Percentiles rank a stretch among this genome's conserved stretches.
Evolutionary conservation across 2,888 invertebrate species (phyloP).

Genomic region (Tachina lurida): DNA sequence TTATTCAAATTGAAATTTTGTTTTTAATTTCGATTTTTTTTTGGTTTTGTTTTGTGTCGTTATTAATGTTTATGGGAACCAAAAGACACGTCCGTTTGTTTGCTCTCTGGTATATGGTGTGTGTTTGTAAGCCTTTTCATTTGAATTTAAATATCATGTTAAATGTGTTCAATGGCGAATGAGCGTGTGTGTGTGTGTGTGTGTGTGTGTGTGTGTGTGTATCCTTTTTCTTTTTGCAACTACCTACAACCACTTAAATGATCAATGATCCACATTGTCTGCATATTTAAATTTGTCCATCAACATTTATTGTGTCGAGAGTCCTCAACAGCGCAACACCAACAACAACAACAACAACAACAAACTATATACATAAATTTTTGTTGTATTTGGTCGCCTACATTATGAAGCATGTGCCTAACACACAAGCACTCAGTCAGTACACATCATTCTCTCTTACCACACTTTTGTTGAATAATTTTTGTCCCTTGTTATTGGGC

Average conservation of each 20-base stretch:
- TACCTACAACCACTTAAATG: conserved; percentile 71
- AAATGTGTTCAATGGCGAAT: not conserved
- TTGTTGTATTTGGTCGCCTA: conserved; percentile 62
- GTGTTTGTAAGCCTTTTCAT: conserved; percentile 1
- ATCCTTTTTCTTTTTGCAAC: conserved; percentile 31
- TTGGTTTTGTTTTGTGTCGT: not conserved
- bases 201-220: conserved; percentile 10
- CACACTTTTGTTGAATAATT: conserved; percentile 59
- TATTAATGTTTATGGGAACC: conserved; percentile 67
- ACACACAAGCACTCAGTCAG: not conserved
- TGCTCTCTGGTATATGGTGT: conserved; percentile 5
- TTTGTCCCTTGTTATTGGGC: conserved; percentile 53
- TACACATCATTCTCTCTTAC: conserved; percentile 33
- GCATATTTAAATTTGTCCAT: conserved; percentile 72
- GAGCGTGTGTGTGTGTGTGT: not conserved
- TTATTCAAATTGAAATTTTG: conserved; percentile 57
- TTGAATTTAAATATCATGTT: conserved; percentile 36
- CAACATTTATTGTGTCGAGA: conserved; percentile 62
- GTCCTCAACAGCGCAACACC: conserved; percentile 38
- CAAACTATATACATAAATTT: not conserved
- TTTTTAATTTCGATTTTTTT: conserved; percentile 33
- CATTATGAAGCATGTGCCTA: conserved; percentile 64
- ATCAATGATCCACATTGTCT: conserved; percentile 72
- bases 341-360: not conserved
- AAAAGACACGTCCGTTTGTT: conserved; percentile 65